These are phyloP conservation scores for Xerus rutilus DNA, from an alignment of 2,797 vertebrate species.

Conservation along the genomic window DNA sequence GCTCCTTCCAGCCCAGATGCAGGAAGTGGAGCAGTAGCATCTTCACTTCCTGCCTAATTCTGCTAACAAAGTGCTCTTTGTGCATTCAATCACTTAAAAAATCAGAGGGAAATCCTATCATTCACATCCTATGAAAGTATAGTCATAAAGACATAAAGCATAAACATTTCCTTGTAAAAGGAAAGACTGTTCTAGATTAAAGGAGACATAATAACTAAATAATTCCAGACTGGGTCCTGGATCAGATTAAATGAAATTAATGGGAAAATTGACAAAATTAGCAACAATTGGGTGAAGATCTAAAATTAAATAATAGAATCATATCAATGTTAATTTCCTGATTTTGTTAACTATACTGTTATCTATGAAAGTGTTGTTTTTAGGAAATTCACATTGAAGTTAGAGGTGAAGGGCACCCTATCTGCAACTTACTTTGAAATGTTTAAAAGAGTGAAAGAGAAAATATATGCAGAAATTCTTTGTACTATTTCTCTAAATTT, in stretches of 20 bases:
- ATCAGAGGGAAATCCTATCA: neutral
- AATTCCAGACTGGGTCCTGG: neutral
- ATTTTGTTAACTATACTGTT: neutral
- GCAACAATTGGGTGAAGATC: neutral
- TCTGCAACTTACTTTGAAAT: neutral
- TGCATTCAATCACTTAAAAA: neutral
- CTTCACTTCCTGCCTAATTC: neutral
- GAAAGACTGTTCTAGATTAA: neutral
- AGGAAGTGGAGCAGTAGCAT: too few relatives aligned
- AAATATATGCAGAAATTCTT: neutral
- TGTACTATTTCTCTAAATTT: neutral
- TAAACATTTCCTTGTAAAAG: neutral
- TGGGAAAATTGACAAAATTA: neutral
- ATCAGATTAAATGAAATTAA: neutral
- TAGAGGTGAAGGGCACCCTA: neutral
- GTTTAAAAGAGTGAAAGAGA: neutral
- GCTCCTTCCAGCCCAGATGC: neutral
- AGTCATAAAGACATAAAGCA: neutral
- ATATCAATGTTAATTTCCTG: neutral
- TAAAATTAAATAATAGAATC: neutral
- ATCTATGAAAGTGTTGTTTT: neutral
- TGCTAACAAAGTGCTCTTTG: neutral
- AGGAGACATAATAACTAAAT: neutral
- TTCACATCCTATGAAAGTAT: neutral
- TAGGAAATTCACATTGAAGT: neutral